Evolutionary conservation across 2,113 vertebrate species (phyloP), one percentile per base, ranked within the genome.

Genomic region (Ochotona princeps): DNA sequence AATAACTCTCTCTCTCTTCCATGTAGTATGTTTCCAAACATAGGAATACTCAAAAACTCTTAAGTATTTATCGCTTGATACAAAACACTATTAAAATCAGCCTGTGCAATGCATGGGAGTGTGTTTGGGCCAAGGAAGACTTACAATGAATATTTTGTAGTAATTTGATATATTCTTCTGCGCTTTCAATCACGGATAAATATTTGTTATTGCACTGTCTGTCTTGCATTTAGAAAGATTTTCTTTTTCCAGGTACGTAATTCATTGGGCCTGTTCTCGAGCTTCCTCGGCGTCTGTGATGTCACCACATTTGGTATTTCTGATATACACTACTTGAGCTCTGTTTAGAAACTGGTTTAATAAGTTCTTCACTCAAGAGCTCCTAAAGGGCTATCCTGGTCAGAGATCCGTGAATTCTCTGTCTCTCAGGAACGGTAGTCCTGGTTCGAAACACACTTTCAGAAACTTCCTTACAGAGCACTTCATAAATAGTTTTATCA

Each of bases 371-470:
- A 87, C 97, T 96, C 11, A 98, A 98, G 87, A 98, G 97, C 72
- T 98, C 97, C 82, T 96, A 97, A 98, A 35, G 97, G 2, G 97
- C 98, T 20, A 97, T 97, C 9, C 98, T 94, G 14, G 98, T 97
- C 72, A 98, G 81, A 5, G 98, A 99, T 28, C 99, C 99, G n/a
- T 98, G 97, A 91, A 99, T 99, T 98, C 99, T 99, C 97, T 99
- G 98, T 92, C 99, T 99, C 25, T 32, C 35, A 32, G 99, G 99
- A 74, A 99, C 99, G 9, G 99, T 98, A 0, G 97, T 99, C 0
- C 98, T 98, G 0, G 98, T 99, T 98, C 98, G 98, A 92, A 99
- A 98, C 86, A 99, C 99, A 98, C 98, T 99, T 98, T 98, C 99
- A 83, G 99, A 99, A n/a, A 99, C 99, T 93, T 99, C 99, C 96